Conservation (phyloP, 2,113 vertebrate species). For the Salvelinus namaycush region DNA sequence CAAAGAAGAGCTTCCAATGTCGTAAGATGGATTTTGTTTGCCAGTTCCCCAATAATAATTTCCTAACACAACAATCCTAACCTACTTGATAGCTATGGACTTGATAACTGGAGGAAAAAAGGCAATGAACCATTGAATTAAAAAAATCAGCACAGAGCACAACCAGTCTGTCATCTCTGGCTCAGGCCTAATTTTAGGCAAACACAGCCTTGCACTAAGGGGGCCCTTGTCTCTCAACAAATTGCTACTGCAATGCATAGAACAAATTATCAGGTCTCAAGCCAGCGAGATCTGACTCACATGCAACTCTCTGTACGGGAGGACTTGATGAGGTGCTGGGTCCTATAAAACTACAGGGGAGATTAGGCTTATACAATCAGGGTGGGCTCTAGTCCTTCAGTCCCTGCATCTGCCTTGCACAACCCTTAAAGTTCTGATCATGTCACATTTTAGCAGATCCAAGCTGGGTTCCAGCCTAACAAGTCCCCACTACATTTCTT, state of each 20-base stretch:
- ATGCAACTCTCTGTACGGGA: conserved; percentile 29
- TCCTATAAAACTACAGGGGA: conserved; percentile 34
- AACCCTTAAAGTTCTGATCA: neutral
- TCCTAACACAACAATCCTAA: neutral
- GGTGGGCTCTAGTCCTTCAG: conserved; percentile 22
- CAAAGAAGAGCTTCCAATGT: too few relatives aligned
- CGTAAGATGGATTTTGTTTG: too few relatives aligned
- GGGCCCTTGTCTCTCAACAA: conserved; percentile 6
- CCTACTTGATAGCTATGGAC: neutral
- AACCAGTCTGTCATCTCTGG: neutral
- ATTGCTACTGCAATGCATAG: conserved; percentile 28
- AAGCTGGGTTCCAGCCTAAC: neutral
- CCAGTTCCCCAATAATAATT: too few relatives aligned
- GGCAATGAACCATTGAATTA: neutral
- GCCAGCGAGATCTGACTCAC: conserved; percentile 34
- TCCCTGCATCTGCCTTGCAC: neutral
- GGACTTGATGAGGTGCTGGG: conserved; percentile 33
- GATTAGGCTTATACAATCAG: conserved; percentile 18
- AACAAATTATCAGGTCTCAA: conserved; percentile 36
- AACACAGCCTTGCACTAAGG: neutral
- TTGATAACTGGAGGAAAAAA: neutral
- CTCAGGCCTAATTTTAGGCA: neutral
- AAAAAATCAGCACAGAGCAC: neutral
- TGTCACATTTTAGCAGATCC: neutral
- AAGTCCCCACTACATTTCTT: neutral